Evolutionary conservation across 1,140 invertebrate genomes (phyloP).

Genomic region (Drosophila yakuba): DNA sequence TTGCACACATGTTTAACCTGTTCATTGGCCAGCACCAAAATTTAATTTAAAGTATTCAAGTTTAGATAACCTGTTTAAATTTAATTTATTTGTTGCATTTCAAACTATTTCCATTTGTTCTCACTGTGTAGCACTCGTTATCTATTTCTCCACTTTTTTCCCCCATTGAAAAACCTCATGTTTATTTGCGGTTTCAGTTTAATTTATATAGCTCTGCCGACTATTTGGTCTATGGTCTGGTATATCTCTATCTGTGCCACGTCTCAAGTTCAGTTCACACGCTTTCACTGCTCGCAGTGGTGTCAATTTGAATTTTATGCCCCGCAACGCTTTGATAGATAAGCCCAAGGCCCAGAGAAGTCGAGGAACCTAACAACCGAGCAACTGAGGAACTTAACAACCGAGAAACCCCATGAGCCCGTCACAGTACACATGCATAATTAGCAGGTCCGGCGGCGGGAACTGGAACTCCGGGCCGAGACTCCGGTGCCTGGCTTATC

Average conservation of each 20-base stretch:
- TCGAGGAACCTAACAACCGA: neutral
- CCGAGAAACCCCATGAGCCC: slow-evolving; percentile 22
- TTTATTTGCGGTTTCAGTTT: slow-evolving; percentile 65
- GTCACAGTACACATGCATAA: slow-evolving; percentile 58
- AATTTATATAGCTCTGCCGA: slow-evolving; percentile 34
- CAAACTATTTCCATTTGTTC: neutral
- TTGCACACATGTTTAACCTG: too few relatives aligned
- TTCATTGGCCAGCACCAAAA: too few relatives aligned
- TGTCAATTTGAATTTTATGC: slow-evolving; percentile 72
- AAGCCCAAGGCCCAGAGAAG: slow-evolving; percentile 16
- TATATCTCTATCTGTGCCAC: slow-evolving; percentile 39
- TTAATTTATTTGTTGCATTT: neutral
- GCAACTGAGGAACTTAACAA: neutral
- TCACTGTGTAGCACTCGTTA: slow-evolving; percentile 8
- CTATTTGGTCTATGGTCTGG: slow-evolving; percentile 15
- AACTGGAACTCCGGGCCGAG: slow-evolving; percentile 30
- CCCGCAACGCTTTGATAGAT: slow-evolving; percentile 62
- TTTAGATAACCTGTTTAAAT: neutral
- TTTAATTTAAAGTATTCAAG: too few relatives aligned
- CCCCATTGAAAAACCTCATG: slow-evolving; percentile 41
- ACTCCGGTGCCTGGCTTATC: slow-evolving; percentile 20
- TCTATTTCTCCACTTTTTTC: slow-evolving; percentile 5
- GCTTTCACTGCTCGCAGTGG: slow-evolving; percentile 72
- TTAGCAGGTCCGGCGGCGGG: slow-evolving; percentile 42
- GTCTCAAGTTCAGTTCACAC: slow-evolving; percentile 83